Conservation (phyloP, 53 echinoderm and acorn worm species). For the Pentamera pediparva region DNA sequence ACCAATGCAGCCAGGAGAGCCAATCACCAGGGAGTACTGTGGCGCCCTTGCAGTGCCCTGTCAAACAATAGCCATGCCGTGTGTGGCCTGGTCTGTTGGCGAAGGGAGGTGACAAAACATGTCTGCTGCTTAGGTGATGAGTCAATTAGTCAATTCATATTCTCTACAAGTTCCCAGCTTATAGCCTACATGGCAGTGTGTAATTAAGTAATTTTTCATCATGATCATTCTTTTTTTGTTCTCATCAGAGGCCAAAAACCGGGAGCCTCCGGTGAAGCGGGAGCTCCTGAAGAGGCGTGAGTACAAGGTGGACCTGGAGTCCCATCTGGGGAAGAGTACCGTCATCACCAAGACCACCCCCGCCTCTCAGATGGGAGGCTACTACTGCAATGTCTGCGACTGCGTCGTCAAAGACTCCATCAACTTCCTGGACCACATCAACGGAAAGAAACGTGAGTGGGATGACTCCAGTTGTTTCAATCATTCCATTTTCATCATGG, state of each 20-base stretch:
- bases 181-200: too few species aligned
- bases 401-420: constrained; percentile 99
- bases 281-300: constrained; percentile 92
- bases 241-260: constrained; percentile 55
- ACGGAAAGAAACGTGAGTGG: constrained; percentile 97
- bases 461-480: neutral
- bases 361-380: constrained; percentile 96
- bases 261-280: constrained; percentile 78
- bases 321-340: constrained; percentile 89
- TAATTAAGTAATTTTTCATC: too few species aligned
- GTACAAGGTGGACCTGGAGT: constrained; percentile 97
- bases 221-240: neutral
- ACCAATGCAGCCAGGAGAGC: too few species aligned
- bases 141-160: too few species aligned
- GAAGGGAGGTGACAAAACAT: too few species aligned
- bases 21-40: too few species aligned
- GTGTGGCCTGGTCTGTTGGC: too few species aligned
- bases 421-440: constrained; percentile 97
- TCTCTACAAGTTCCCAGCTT: too few species aligned
- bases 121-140: too few species aligned
- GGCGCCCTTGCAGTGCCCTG: too few species aligned
- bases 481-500: neutral
- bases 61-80: too few species aligned
- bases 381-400: constrained; percentile 99
- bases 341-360: constrained; percentile 99